Base-by-base conservation (phyloP, 2,113 vertebrate species). In the Pelodiscus sinensis region DNA sequence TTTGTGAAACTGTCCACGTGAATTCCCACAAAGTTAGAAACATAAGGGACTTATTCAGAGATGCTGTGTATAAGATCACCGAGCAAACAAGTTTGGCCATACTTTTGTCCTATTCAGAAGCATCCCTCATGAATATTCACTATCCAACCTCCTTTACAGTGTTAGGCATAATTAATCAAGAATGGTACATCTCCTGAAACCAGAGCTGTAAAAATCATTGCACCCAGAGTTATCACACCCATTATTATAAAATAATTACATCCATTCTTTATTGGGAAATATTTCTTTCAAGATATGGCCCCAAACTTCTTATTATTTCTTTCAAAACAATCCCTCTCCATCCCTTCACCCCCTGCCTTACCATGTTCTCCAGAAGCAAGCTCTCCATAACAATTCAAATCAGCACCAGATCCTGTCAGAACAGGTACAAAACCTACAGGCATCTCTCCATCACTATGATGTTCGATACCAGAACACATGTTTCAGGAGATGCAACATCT, bases 61-160 rank as follows among this genome's bases (percentile, higher is more conserved):
- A 1, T 31, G 21, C 71, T 71, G 65, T 1, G 35, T 2, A 3
- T 52, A 9, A 31, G 31, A 0, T 54, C 79, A 13, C 56, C 2
- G 5, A 87, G 31, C 57, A 94, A 92, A 62, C 1, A 3, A 57
- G 68, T 35, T 2, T 29, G 79, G 38, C 8, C 5, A 82, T 82
- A 3, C 38, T 82, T 88, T 58, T 92, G 3, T 7, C 2, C 16
- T 1, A 81, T 79, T 73, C 62, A 79, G 2, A 2, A 58, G 6
- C 0, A 1, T 78, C 44, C 13, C 29, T 77, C 12, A 55, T 71
- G n/a, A 73, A 73, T 38, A 73, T 8, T 73, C 68, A 22, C 35
- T 73, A 6, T 65, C 13, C n/a, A 73, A 38, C 16, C 9, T 18
- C n/a, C 21, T 73, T 38, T 38, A 35, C 9, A 73, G 38, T 38